Evolutionary conservation across 2,888 invertebrate genomes (phyloP), one percentile per base, ranked within the genome.

Genomic region (Monoplex corrugatus): DNA sequence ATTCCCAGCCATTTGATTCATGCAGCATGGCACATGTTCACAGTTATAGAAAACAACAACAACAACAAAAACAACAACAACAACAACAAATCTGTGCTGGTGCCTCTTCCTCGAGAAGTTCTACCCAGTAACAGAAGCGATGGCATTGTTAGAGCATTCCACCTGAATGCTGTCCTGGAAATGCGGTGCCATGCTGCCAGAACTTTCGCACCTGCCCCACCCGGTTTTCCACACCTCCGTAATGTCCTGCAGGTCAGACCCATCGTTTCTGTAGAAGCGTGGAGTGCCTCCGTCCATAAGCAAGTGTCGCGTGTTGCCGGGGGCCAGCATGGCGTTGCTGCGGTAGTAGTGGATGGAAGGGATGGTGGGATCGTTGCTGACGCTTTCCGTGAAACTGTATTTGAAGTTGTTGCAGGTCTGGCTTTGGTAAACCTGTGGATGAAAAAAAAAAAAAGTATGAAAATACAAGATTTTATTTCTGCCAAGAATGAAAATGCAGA

Each of bases 171-270:
- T 45, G 16, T 44, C 19, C 43, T 93, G 92, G 8, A 86, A 44
- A 45, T 93, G 92, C 10, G 95, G 95, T 0, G 94, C 93, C 82
- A 93, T 78, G 85, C 93, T 93, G 1, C 95, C 95, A 0, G 92
- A 93, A 80, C 93, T 93, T 38, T 93, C 90, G 90, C 95, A 95
- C 50, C 91, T 89, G 8, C 91, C 91, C 92, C 93, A 95, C 3
- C 95, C 95, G 1, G 95, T 95, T 87, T 91, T 91, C 95, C 95
- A 95, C 1, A 94, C 94, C 13, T 92, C 89, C 0, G 86, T 91
- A 16, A 94, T 93, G 68, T 94, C 93, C 2, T 89, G 90, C 45
- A 95, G 84, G 50, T 93, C 92, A 0, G 35, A 80, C 13, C 89
- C 80, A 0, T 82, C 75, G 78, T 89, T 90, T 23, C 86, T 40